Percentiles rank a stretch among this genome's conserved stretches.
These are phyloP conservation scores for Pan paniscus DNA, from an alignment of 2,113 vertebrate species.

Conservation along the genomic window DNA sequence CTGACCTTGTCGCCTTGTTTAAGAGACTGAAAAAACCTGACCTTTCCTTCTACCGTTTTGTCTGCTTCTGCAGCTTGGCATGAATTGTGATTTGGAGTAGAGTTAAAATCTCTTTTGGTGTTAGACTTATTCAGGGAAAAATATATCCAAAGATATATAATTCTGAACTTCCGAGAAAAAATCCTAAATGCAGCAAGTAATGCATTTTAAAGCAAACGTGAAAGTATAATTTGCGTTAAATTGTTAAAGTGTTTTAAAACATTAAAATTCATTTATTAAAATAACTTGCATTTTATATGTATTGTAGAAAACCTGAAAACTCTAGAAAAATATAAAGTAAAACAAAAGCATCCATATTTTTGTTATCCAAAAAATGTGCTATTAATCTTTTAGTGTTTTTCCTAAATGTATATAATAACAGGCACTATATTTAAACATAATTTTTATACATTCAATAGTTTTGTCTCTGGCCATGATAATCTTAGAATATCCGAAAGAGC, in stretches of 20 bases:
- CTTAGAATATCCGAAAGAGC: background rate
- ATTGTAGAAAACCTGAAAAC: conserved; percentile 1
- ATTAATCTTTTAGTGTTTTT: background rate
- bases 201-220: conserved; percentile 31
- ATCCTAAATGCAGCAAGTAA: background rate
- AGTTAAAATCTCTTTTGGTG: background rate
- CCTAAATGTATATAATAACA: background rate
- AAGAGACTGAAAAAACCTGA: background rate
- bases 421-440: background rate
- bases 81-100: conserved; percentile 41
- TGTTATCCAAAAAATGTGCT: background rate
- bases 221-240: conserved; percentile 25
- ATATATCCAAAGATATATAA: background rate
- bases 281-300: background rate
- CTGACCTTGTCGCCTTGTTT: conserved; percentile 34
- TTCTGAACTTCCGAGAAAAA: conserved; percentile 46
- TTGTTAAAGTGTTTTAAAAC: background rate
- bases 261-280: conserved; percentile 2
- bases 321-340: background rate
- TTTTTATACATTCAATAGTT: background rate
- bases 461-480: background rate
- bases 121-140: conserved; percentile 19
- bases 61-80: conserved; percentile 38
- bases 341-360: background rate
- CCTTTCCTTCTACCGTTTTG: background rate